Percentiles rank a stretch among this genome's conserved stretches.
Evolutionary conservation across 1,140 invertebrate species (phyloP).

Genomic region (Panonychus citri): DNA sequence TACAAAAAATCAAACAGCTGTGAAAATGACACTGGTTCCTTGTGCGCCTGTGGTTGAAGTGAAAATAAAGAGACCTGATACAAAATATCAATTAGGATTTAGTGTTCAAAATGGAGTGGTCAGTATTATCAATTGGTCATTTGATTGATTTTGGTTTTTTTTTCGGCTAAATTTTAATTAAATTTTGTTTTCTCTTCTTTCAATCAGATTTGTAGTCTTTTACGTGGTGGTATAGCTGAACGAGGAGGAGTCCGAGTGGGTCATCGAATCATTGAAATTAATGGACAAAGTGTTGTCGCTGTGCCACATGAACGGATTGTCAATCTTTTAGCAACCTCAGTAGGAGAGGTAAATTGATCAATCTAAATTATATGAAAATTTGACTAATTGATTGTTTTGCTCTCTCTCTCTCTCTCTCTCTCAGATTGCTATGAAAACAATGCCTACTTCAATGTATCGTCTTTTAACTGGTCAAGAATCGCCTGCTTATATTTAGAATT

Average conservation of each 20-base stretch:
- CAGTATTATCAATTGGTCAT: conserved; percentile 25
- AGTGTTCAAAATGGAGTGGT: conserved; percentile 99
- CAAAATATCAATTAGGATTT: conserved; percentile 97
- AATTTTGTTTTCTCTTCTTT: neutral
- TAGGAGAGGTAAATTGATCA: conserved; percentile 60
- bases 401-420: conserved; percentile 19
- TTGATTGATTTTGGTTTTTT: conserved; percentile 9
- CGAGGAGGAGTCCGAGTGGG: conserved; percentile 92
- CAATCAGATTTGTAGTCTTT: conserved; percentile 75
- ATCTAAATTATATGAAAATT: conserved; percentile 4
- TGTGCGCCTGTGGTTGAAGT: conserved; percentile 99
- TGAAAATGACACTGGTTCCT: conserved; percentile 93
- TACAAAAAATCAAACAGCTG: conserved; percentile 85
- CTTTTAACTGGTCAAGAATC: conserved; percentile 95
- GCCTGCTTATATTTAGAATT: conserved; percentile 88
- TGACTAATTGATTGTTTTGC: neutral
- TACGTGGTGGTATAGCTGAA: conserved; percentile 93
- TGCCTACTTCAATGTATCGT: conserved; percentile 99
- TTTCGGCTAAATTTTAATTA: conserved; percentile 7
- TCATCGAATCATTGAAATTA: conserved; percentile 98
- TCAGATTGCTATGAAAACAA: conserved; percentile 98
- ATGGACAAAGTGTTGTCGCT: conserved; percentile 79
- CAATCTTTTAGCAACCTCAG: conserved; percentile 87
- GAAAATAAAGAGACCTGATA: conserved; percentile 93
- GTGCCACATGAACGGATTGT: conserved; percentile 98